phyloP scores from a whole-genome alignment of 2,888 invertebrate genomes.

The Anthrax anthrax region DNA sequence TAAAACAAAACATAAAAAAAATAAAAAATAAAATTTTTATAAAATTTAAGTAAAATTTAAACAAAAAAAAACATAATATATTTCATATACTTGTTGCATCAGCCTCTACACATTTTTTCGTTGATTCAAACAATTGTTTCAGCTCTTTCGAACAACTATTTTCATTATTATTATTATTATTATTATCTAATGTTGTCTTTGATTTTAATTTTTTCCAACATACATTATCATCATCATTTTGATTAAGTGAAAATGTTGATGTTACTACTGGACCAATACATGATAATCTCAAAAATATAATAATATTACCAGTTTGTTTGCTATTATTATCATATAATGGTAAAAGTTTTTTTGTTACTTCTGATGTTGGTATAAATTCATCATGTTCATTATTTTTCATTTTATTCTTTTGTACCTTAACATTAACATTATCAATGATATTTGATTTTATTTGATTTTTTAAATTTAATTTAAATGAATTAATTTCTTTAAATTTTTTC shows the following conservation, averaged over 20 bases:
- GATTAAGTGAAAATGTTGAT: not conserved
- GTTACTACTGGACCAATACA: conserved; percentile 24
- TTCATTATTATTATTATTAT: too few species aligned
- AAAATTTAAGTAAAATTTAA: too few species aligned
- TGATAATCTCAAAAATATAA: conserved; percentile 26
- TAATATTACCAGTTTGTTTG: conserved; percentile 28
- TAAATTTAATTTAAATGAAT: conserved; percentile 11
- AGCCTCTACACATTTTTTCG: too few species aligned
- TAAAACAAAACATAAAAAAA: too few species aligned
- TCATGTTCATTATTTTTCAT: conserved; percentile 21
- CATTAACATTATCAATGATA: not conserved
- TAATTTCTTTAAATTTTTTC: conserved; percentile 22
- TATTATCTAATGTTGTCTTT: too few species aligned
- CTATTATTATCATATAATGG: conserved; percentile 25
- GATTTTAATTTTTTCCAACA: too few species aligned
- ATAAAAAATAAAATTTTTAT: not conserved
- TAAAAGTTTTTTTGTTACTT: conserved; percentile 25
- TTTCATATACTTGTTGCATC: too few species aligned
- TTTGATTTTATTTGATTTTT: too few species aligned
- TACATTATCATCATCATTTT: not conserved
- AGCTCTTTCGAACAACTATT: too few species aligned
- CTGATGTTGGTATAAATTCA: conserved; percentile 19
- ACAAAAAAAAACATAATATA: too few species aligned
- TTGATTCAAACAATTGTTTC: too few species aligned
- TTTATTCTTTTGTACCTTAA: not conserved